Conservation (phyloP, 2,888 invertebrate species). For the Caradrina clavipalpis region DNA sequence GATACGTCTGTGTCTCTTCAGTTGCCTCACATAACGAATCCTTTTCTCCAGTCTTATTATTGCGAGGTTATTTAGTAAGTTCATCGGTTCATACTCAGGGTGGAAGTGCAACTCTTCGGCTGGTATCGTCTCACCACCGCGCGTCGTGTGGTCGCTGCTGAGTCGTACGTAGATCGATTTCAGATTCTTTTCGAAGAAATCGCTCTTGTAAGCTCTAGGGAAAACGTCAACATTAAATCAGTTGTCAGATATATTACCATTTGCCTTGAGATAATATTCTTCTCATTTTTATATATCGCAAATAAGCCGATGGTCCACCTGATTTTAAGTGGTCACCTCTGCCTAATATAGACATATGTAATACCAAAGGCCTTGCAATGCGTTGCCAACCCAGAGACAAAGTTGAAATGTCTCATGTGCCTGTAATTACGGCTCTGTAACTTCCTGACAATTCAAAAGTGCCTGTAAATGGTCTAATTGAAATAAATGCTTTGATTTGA, state of each 20-base stretch:
- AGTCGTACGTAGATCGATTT: conserved; percentile 65
- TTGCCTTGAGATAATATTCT: background rate
- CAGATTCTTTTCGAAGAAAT: conserved; percentile 44
- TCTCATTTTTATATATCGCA: no score
- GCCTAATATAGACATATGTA: no score
- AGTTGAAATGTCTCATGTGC: no score
- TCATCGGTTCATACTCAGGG: conserved; percentile 65
- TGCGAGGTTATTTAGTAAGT: conserved; percentile 71
- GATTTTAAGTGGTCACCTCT: no score
- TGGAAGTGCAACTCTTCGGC: conserved; percentile 67
- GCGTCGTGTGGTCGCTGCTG: conserved; percentile 67
- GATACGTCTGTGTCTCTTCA: conserved; percentile 67
- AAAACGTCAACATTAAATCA: background rate
- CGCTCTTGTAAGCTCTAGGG: conserved; percentile 64
- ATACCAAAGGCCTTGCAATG: no score
- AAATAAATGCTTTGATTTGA: no score
- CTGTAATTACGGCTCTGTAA: no score
- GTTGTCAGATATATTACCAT: background rate
- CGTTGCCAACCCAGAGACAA: no score
- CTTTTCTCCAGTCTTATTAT: conserved; percentile 63
- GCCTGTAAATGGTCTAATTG: no score
- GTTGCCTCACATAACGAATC: conserved; percentile 49
- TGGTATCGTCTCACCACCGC: conserved; percentile 65
- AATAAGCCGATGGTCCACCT: no score
- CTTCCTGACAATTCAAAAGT: no score